Evolutionary conservation across 2,113 vertebrate species (phyloP), one percentile per base, ranked within the genome.

Genomic region (Rhizomys pruinosus): DNA sequence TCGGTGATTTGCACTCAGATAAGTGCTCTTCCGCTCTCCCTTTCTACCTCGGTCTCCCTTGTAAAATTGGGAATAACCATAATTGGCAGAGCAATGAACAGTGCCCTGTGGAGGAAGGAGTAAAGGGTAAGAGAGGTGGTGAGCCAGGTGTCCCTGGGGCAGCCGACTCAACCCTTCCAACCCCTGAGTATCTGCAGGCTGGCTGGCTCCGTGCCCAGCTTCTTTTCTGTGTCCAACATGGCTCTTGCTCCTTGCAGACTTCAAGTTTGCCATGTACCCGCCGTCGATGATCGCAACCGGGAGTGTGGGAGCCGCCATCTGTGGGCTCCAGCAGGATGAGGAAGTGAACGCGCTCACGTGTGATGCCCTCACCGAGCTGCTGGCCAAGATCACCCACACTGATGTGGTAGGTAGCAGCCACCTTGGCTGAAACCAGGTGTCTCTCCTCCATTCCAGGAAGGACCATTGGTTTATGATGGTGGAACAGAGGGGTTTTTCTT

Each of bases 251-350:
- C 95, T 84, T 80, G 59, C 98, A 99, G 99, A 99, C 97, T 99
- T 99, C 97, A 99, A 99, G 97, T 99, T 99, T 37, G 99, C 99
- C 96, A 99, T 99, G 99, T 99, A 99, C 97, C 99, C 99, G 34
- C 99, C 99, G 0, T 99, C 99, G 76, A 99, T 99, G 99, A 99
- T 99, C 39, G 99, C 99, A 96, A 99, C 99, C 25, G 99, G 99
- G 98, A 99, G 99, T 63, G 98, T 99, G 97, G 99, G 98, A 76
- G 99, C 99, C 0, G 99, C 99, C 88, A 98, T 99, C 96, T 99
- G 99, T 34, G 99, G 99, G 96, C 99, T 99, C 84, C 99, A 99
- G 98, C 98, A 99, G 37, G 98, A 99, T 96, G 98, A 98, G 81
- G 97, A 95, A 0, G 98, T 99, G 97, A 98, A 97, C 93, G 96